A percentile compares a stretch with the other conserved stretches of the same genome.
phyloP scores from a whole-genome alignment of 2,888 invertebrate genomes.

The Tanaodytes sp. region DNA sequence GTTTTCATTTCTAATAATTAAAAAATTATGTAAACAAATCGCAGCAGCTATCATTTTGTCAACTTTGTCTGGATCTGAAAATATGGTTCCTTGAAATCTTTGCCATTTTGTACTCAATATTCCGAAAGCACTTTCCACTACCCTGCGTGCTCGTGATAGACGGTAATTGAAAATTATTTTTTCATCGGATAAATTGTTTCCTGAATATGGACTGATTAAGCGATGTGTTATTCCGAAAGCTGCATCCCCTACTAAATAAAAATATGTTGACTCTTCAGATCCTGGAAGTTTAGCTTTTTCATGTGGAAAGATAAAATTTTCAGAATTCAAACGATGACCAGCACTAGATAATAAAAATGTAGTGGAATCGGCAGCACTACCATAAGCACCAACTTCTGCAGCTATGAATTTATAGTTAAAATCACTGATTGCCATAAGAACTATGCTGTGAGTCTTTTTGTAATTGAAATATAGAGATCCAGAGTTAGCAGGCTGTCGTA shows the following conservation, averaged over 20 bases:
- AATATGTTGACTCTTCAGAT: constrained; percentile 8
- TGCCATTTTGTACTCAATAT: constrained; percentile 31
- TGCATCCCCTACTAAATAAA: constrained; percentile 30
- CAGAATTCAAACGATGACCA: not conserved
- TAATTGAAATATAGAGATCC: constrained; percentile 53
- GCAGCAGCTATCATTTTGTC: constrained; percentile 28
- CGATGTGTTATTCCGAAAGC: constrained; percentile 17
- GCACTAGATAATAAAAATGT: constrained; percentile 1
- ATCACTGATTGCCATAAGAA: constrained; percentile 28
- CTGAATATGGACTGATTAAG: constrained; percentile 35
- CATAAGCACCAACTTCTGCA: constrained; percentile 32
- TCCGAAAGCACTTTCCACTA: constrained; percentile 39
- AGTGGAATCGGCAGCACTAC: constrained; percentile 10
- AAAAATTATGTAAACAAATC: constrained; percentile 34
- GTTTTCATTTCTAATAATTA: constrained; percentile 1
- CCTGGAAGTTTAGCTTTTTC: constrained; percentile 20
- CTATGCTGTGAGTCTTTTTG: constrained; percentile 34
- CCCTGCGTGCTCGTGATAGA: constrained; percentile 32
- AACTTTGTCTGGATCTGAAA: constrained; percentile 15
- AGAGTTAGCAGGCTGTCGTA: constrained; percentile 54
- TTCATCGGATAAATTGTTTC: constrained; percentile 3
- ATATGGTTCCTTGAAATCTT: constrained; percentile 14
- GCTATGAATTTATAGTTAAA: constrained; percentile 25
- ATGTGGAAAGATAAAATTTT: constrained; percentile 4
- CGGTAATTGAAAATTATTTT: constrained; percentile 41